Percentiles rank a stretch among this genome's conserved stretches.
These are phyloP conservation scores for Lathamus discolor DNA, from an alignment of 2,113 vertebrate species.

Conservation along the genomic window DNA sequence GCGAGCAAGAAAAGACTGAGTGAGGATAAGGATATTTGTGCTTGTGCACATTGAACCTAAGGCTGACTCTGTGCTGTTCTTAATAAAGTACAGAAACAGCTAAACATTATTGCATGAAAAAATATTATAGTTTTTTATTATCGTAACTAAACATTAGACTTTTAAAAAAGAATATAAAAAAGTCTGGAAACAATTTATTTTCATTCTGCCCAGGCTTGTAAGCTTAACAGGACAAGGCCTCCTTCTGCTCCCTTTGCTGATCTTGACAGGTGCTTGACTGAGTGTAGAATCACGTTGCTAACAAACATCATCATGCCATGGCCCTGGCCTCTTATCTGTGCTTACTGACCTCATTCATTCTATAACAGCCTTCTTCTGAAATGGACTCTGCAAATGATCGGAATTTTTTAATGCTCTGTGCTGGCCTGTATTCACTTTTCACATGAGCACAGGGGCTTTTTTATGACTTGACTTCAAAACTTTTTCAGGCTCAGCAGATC, in stretches of 20 bases:
- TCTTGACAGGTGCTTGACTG: background rate
- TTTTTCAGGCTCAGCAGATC: background rate
- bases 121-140: background rate
- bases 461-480: background rate
- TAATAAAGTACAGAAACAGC: background rate
- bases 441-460: background rate
- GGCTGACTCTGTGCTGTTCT: background rate
- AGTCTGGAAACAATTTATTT: background rate
- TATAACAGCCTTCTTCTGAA: background rate
- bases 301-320: background rate
- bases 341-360: background rate
- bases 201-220: background rate
- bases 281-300: background rate
- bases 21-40: background rate
- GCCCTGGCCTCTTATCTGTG: rapidly evolving
- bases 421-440: background rate
- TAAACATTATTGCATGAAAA: background rate
- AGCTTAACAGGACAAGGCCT: background rate
- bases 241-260: background rate
- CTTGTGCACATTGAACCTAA: background rate
- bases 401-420: background rate
- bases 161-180: background rate
- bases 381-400: background rate
- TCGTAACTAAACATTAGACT: background rate
- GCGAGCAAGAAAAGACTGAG: background rate